A percentile compares a stretch with the other conserved stretches of the same genome.
These are phyloP conservation scores for Cepphus grylle DNA, from an alignment of 2,113 vertebrate species.

Conservation along the genomic window DNA sequence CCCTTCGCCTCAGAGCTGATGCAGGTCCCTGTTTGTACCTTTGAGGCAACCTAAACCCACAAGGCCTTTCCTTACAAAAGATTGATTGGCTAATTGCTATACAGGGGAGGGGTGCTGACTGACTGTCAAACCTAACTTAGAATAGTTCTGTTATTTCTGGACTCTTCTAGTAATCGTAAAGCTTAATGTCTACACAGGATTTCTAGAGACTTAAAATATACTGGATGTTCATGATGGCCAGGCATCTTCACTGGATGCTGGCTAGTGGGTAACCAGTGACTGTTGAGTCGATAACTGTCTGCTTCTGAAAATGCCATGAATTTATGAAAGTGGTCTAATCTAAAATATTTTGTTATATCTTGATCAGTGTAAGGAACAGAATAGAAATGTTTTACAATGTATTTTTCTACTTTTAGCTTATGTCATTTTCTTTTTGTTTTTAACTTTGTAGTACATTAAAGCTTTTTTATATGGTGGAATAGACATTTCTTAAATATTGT, in stretches of 20 bases:
- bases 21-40: background rate
- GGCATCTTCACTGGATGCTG: background rate
- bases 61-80: background rate
- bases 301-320: slow-evolving; percentile 47
- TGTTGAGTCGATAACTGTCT: background rate
- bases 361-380: slow-evolving; percentile 58
- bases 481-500: slow-evolving; percentile 61
- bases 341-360: slow-evolving; percentile 50
- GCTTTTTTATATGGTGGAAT: slow-evolving; percentile 74
- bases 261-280: background rate
- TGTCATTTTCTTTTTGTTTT: slow-evolving; percentile 64
- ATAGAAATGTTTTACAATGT: slow-evolving; percentile 49
- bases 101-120: background rate
- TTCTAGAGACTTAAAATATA: background rate
- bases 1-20: background rate
- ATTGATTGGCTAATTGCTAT: background rate
- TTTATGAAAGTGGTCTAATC: slow-evolving; percentile 31
- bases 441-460: slow-evolving; percentile 69
- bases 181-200: background rate
- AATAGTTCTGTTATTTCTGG: background rate
- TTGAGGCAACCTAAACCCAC: background rate
- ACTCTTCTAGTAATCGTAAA: background rate
- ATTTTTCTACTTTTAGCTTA: slow-evolving; percentile 75
- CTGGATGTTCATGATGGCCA: background rate
- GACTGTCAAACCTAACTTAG: background rate